Evolutionary conservation across 2,888 invertebrate species (phyloP).

Genomic region (Cephalotes varians): DNA sequence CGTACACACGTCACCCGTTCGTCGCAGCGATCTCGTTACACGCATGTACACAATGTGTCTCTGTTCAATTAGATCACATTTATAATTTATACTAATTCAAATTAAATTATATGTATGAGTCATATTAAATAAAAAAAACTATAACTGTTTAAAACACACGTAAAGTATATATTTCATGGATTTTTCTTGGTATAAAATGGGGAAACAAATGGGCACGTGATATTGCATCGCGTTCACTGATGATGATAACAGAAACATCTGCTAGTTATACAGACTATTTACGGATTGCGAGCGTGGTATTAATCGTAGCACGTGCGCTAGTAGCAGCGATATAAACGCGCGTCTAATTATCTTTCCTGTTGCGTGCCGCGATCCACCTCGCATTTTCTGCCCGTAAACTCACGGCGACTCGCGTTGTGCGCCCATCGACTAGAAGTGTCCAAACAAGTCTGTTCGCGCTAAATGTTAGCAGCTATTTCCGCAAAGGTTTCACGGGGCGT

Average conservation of each 20-base stretch:
- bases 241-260: slow-evolving; percentile 32
- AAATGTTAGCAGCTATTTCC: slow-evolving; percentile 62
- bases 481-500: slow-evolving; percentile 54
- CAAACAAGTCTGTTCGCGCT: slow-evolving; percentile 53
- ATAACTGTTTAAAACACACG: not conserved
- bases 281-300: slow-evolving; percentile 30
- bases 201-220: not conserved
- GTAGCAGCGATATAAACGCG: slow-evolving; percentile 69
- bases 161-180: not conserved
- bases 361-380: slow-evolving; percentile 57
- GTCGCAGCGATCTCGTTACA: slow-evolving; percentile 75
- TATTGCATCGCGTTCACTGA: not conserved
- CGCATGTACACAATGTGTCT: slow-evolving; percentile 60
- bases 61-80: too few relatives aligned
- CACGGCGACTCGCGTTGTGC: slow-evolving; percentile 39
- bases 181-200: not conserved
- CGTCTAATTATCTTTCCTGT: slow-evolving; percentile 71
- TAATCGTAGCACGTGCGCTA: slow-evolving; percentile 45
- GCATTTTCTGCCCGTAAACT: slow-evolving; percentile 56
- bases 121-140: not conserved
- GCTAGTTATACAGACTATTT: slow-evolving; percentile 23
- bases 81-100: not conserved
- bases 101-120: not conserved
- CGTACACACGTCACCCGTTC: slow-evolving; percentile 74
- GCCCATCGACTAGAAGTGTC: slow-evolving; percentile 56